These are phyloP conservation scores for Antigone vipio DNA, from an alignment of 2,113 vertebrate genomes.

Conservation along the genomic window DNA sequence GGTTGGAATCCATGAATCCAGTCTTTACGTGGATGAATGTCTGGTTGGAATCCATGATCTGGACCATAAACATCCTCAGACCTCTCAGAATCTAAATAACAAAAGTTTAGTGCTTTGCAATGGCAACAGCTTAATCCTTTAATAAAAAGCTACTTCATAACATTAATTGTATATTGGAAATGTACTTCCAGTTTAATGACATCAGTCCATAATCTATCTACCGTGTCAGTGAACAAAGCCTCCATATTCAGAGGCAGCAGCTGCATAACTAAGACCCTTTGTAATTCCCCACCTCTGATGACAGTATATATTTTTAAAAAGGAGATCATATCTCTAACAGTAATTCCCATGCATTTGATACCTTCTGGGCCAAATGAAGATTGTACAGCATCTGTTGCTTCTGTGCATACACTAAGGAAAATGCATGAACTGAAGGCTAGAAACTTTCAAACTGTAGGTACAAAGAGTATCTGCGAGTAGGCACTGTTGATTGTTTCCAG, in stretches of 20 bases:
- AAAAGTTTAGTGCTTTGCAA: neutral
- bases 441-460: neutral
- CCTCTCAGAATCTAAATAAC: neutral
- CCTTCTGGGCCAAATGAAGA: slow-evolving; percentile 3
- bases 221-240: slow-evolving; percentile 19
- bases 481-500: neutral
- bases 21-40: neutral
- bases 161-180: slow-evolving; percentile 14
- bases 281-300: neutral
- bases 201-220: neutral
- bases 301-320: slow-evolving; percentile 3
- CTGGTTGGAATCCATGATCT: slow-evolving; percentile 11
- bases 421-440: neutral
- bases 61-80: neutral
- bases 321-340: neutral
- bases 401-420: neutral
- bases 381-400: neutral
- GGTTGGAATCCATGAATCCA: neutral
- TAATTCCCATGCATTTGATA: slow-evolving; percentile 5
- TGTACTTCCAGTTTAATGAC: slow-evolving; percentile 41
- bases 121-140: slow-evolving; percentile 34
- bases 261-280: neutral
- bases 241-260: neutral
- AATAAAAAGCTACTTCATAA: slow-evolving; percentile 42
- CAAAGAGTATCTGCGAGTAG: neutral